phyloP scores from a whole-genome alignment of 2,888 invertebrate genomes.

The Selenia dentaria region DNA sequence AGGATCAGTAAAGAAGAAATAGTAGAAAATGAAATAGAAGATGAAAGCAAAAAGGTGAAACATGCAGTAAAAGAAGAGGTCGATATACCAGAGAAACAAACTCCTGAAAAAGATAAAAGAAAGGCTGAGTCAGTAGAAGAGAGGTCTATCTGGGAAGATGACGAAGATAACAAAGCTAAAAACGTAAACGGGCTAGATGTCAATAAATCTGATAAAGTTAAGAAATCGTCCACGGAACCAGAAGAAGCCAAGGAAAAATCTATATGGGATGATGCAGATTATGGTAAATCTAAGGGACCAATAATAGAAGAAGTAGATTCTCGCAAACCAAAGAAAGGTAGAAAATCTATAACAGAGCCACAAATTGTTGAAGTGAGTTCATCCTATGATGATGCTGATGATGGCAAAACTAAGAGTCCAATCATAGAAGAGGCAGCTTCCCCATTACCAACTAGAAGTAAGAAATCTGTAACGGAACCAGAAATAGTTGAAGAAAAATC shows the following conservation, averaged over 20 bases:
- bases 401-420: constrained; percentile 46
- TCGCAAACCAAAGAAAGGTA: constrained; percentile 28
- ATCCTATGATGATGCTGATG: constrained; percentile 59
- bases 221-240: constrained; percentile 49
- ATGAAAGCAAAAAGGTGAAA: constrained; percentile 53
- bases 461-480: constrained; percentile 56
- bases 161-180: constrained; percentile 51
- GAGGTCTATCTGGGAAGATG: constrained; percentile 62
- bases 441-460: constrained; percentile 28
- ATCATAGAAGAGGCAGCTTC: constrained; percentile 43
- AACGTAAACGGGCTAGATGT: constrained; percentile 51
- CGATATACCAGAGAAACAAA: constrained; percentile 39
- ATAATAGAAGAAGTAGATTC: constrained; percentile 43
- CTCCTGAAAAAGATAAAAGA: constrained; percentile 55
- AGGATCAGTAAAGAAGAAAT: constrained; percentile 75
- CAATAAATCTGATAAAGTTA: constrained; percentile 37
- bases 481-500: constrained; percentile 58
- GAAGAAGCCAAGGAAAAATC: constrained; percentile 57
- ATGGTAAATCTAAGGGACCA: constrained; percentile 47
- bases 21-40: constrained; percentile 78
- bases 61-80: constrained; percentile 52
- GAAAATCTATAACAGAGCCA: constrained; percentile 56
- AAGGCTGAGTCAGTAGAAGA: constrained; percentile 50
- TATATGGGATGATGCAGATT: constrained; percentile 54
- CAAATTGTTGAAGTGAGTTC: constrained; percentile 57